phyloP scores from a whole-genome alignment of 2,888 invertebrate species.

The Drosophila siamana region DNA sequence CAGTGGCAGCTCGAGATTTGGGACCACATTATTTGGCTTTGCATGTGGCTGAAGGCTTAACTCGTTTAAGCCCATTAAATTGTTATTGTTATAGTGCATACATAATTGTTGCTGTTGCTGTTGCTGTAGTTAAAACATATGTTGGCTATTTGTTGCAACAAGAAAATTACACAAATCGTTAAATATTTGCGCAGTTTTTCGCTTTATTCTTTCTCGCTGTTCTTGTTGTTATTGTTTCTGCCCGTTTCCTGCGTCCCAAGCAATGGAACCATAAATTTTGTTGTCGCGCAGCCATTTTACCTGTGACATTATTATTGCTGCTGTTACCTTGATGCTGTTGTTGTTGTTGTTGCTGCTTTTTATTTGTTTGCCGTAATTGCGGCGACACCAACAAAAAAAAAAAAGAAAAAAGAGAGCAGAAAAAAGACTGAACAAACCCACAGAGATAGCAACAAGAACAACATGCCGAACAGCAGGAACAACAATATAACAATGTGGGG shows the following conservation, averaged over 20 bases:
- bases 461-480: conserved; percentile 23
- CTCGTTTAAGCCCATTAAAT: conserved; percentile 71
- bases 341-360: conserved; percentile 52
- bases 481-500: conserved; percentile 51
- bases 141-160: conserved; percentile 77
- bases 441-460: conserved; percentile 42
- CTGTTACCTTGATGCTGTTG: conserved; percentile 20
- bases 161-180: conserved; percentile 81
- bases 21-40: conserved; percentile 51
- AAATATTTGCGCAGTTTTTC: conserved; percentile 70
- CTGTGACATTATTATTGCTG: conserved; percentile 79
- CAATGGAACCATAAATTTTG: conserved; percentile 67
- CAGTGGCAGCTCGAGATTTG: conserved; percentile 52
- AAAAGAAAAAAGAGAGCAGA: conserved; percentile 15
- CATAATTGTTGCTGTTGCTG: conserved; percentile 32
- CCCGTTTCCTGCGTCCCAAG: conserved; percentile 32
- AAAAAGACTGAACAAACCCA: conserved; percentile 45
- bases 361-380: conserved; percentile 79
- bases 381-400: conserved; percentile 49
- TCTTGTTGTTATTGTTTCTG: conserved; percentile 7
- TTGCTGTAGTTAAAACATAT: conserved; percentile 70
- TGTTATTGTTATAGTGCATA: conserved; percentile 55
- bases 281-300: conserved; percentile 71
- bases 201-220: conserved; percentile 20
- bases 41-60: conserved; percentile 51